A percentile compares a stretch with the other conserved stretches of the same genome.
Evolutionary conservation across 2,113 vertebrate species (phyloP).

Genomic region (Nothocercus julius): DNA sequence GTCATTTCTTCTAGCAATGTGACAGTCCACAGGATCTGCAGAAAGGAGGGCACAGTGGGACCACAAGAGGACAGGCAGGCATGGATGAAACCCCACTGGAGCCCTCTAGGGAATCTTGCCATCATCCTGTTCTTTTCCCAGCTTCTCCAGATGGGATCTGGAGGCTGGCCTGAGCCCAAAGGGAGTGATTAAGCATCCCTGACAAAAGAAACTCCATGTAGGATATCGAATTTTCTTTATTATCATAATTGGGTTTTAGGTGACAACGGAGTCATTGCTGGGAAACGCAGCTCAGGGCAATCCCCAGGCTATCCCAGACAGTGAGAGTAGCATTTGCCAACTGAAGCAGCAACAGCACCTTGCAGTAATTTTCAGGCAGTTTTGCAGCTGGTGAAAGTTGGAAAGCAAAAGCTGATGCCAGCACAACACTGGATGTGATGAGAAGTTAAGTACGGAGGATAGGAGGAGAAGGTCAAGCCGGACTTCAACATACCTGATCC

Average conservation of each 20-base stretch:
- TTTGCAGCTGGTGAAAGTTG: not conserved
- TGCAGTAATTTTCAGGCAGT: not conserved
- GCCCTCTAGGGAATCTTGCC: not conserved
- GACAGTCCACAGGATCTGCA: fast-evolving
- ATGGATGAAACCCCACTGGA: fast-evolving
- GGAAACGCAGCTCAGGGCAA: not conserved
- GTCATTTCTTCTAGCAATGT: not conserved
- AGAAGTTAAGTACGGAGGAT: not conserved
- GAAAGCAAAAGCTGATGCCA: not conserved
- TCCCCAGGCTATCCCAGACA: not conserved
- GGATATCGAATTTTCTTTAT: not conserved
- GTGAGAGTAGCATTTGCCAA: not conserved
- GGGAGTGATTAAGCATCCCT: not conserved
- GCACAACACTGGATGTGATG: not conserved
- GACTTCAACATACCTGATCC: not conserved
- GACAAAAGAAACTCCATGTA: not conserved
- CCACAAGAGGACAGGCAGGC: fast-evolving
- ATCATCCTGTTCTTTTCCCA: not conserved
- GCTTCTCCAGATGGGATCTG: not conserved
- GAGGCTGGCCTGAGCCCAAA: not conserved
- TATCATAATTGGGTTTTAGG: not conserved
- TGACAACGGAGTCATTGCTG: not conserved
- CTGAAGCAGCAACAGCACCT: not conserved
- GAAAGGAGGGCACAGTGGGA: fast-evolving
- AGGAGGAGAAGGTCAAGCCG: not conserved